Evolutionary conservation across 92 coral and sea anemone species (phyloP), one percentile per base, ranked within the genome.

Genomic region (Ricordea florida): DNA sequence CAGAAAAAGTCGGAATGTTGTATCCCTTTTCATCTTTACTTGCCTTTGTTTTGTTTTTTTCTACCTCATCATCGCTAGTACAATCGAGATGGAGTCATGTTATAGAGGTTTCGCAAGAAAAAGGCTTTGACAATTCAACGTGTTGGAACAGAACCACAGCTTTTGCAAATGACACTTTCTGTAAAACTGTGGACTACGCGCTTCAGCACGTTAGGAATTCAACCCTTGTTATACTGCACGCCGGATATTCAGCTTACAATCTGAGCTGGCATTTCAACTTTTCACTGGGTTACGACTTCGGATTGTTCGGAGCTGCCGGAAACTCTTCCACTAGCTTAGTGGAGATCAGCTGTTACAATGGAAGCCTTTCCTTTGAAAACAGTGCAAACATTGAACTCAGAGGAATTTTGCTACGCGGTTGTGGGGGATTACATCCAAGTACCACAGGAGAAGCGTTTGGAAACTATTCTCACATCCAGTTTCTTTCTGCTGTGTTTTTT

Each of bases 391-490:
- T 94, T 33, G 28, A 30, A 15, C 64, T 94, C 16, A 48, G 67
- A 21, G 52, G 66, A 38, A 48, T 88, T 42, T 63, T 27, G 20
- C 66, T 91, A 6, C 64, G 72, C 5, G 69, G 85, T 0, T 94
- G 98, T 43, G 97, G 98, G 0, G 85, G 90, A 18, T 29, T 80
- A 32, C 90, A 84, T 31, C 46, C 79, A 53, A 78, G 91, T 72
- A 64, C 97, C 29, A 74, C 93, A 18, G 65, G 79, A 37, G 73
- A 51, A 13, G 46, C 49, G 8, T 38, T 66, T 58, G 20, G 2
- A 18, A 6, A 48, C 14, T 20, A 67, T 45, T 28, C 53, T 26
- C 61, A 25, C 15, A 35, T 73, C 10, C 66, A 25, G 24, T 82
- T 85, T 67, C 83, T 80, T 36, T 68, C 97, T 21, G 97, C 89